A percentile compares a stretch with the other conserved stretches of the same genome.
Conservation (phyloP, 2,113 vertebrate genomes). For the Promerops cafer region DNA sequence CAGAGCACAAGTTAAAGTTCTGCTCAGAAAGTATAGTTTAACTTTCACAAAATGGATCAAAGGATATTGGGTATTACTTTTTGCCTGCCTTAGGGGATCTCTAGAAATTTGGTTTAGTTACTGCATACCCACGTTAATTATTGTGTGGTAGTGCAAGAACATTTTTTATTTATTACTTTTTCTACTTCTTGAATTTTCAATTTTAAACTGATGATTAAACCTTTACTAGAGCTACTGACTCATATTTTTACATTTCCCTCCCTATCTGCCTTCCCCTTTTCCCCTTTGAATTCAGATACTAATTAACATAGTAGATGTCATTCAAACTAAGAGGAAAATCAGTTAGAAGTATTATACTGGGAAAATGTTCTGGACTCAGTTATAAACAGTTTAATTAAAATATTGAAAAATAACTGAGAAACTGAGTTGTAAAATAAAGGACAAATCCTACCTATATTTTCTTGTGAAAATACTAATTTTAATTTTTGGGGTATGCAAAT, state of each 20-base stretch:
- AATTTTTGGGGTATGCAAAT: neutral
- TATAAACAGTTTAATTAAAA: neutral
- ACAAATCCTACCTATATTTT: neutral
- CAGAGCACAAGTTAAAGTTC: neutral
- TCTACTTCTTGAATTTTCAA: neutral
- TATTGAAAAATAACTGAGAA: neutral
- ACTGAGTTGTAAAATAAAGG: neutral
- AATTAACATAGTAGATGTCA: neutral
- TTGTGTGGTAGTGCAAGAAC: neutral
- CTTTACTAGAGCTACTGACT: neutral
- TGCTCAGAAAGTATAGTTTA: neutral
- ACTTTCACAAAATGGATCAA: neutral
- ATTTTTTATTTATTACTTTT: neutral
- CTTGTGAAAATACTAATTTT: neutral
- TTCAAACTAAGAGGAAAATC: neutral
- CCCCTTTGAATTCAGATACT: neutral
- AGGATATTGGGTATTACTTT: neutral
- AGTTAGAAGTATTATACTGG: neutral
- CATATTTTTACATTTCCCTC: neutral
- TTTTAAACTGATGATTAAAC: neutral
- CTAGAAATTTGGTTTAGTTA: neutral
- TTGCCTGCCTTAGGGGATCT: neutral
- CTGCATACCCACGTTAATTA: neutral
- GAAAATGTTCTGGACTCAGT: neutral
- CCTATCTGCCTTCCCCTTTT: accelerated